These are phyloP conservation scores for Ceratosolen solmsi DNA, from an alignment of 1,140 invertebrate species.

Conservation along the genomic window DNA sequence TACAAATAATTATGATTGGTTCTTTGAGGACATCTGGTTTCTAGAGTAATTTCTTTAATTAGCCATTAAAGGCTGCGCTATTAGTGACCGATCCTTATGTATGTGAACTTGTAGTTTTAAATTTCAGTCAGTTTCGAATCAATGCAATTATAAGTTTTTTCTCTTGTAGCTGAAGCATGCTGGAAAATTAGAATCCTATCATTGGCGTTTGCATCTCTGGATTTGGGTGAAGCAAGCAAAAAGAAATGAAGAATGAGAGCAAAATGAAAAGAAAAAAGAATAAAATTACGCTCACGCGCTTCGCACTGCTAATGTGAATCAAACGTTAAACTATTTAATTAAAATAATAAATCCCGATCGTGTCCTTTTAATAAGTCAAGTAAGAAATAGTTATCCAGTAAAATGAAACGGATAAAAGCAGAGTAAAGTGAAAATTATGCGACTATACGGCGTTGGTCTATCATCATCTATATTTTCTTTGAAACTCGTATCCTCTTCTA, in stretches of 20 bases:
- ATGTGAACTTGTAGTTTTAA: background rate
- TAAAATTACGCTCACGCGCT: too few relatives aligned
- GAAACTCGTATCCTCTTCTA: slow-evolving; percentile 10
- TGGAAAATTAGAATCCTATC: background rate
- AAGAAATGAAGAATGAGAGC: too few relatives aligned
- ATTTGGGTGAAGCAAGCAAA: background rate
- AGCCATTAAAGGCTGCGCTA: background rate
- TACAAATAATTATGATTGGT: background rate
- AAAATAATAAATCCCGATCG: too few relatives aligned
- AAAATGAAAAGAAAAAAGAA: too few relatives aligned
- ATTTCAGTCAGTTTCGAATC: background rate
- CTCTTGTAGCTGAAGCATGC: background rate
- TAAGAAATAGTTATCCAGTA: background rate
- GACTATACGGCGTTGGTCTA: background rate
- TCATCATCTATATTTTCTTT: slow-evolving; percentile 41
- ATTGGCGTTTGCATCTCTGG: background rate
- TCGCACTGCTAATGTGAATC: too few relatives aligned
- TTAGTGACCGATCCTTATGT: background rate
- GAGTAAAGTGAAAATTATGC: slow-evolving; percentile 24
- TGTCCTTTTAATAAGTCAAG: slow-evolving; percentile 38
- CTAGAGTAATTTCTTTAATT: background rate
- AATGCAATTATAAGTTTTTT: background rate
- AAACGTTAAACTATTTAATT: too few relatives aligned
- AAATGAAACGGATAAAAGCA: background rate
- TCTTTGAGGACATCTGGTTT: background rate